Percentiles rank a stretch among this genome's conserved stretches.
These are phyloP conservation scores for Caenorhabditis sp. DNA, from an alignment of 2,888 invertebrate genomes.

Conservation along the genomic window DNA sequence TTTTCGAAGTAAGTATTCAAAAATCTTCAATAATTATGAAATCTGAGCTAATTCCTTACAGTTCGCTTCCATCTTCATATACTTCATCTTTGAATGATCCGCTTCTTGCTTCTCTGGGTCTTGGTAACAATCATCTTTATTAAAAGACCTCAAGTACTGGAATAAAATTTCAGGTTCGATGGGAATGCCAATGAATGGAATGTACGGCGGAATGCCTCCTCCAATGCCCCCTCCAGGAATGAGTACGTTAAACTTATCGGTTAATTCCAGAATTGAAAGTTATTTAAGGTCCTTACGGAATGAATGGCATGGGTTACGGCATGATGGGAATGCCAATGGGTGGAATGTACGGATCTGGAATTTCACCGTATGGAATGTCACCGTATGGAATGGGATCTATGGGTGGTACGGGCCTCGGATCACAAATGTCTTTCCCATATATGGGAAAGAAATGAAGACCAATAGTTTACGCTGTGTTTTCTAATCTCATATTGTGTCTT, in stretches of 20 bases:
- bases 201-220: constrained; percentile 57
- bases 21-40: neutral
- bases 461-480: too few relatives aligned
- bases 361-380: constrained; percentile 61
- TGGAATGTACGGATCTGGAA: constrained; percentile 46
- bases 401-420: constrained; percentile 38
- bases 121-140: constrained; percentile 6
- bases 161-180: constrained; percentile 22
- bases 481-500: too few relatives aligned
- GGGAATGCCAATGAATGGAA: constrained; percentile 46
- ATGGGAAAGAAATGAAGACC: constrained; percentile 42
- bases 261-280: neutral
- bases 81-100: constrained; percentile 32
- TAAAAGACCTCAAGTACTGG: too few relatives aligned
- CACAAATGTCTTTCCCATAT: constrained; percentile 48
- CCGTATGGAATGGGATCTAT: constrained; percentile 51
- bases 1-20: constrained; percentile 10
- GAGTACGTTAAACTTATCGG: constrained; percentile 10
- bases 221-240: constrained; percentile 56
- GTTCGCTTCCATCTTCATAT: constrained; percentile 35
- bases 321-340: constrained; percentile 50
- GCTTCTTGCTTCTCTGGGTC: constrained; percentile 33
- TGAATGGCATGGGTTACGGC: constrained; percentile 45
- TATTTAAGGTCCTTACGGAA: constrained; percentile 44
- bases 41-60: constrained; percentile 4